Percentiles rank a stretch among this genome's conserved stretches.
phyloP scores from a whole-genome alignment of 2,888 invertebrate genomes.

The Melanostoma scalare region DNA sequence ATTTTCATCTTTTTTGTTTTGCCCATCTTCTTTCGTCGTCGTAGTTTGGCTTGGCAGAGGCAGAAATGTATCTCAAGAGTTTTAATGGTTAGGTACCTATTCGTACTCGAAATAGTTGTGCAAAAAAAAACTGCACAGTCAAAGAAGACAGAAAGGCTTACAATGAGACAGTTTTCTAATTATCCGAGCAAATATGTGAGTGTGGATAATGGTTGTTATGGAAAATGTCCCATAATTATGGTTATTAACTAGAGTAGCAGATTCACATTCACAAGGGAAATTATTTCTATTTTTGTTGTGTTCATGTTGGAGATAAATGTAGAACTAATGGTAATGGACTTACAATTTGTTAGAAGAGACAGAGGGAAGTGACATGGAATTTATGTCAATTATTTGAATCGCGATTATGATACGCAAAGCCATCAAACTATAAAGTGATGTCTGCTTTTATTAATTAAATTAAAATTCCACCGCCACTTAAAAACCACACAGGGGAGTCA shows the following conservation, averaged over 20 bases:
- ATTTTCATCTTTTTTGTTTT: slow-evolving; percentile 25
- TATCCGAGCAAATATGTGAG: slow-evolving; percentile 45
- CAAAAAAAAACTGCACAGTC: slow-evolving; percentile 20
- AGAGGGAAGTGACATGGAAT: slow-evolving; percentile 12
- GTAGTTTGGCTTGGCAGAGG: slow-evolving; percentile 8
- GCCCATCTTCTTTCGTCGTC: slow-evolving; percentile 31
- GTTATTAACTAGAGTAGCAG: slow-evolving; percentile 46
- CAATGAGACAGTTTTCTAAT: slow-evolving; percentile 70
- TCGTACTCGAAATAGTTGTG: slow-evolving; percentile 36
- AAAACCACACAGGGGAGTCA: no score
- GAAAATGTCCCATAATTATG: slow-evolving; percentile 67
- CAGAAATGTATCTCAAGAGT: slow-evolving; percentile 35
- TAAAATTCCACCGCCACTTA: no score
- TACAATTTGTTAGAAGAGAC: slow-evolving; percentile 35
- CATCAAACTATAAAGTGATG: no score
- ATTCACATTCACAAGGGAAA: slow-evolving; percentile 21
- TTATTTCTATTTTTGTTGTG: slow-evolving; percentile 3
- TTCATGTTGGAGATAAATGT: slow-evolving; percentile 26
- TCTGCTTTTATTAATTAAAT: no score
- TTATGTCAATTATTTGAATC: slow-evolving; percentile 18
- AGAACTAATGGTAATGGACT: slow-evolving; percentile 47
- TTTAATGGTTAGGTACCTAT: slow-evolving; percentile 43
- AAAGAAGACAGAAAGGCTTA: slow-evolving; percentile 9
- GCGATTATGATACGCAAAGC: slow-evolving; percentile 1
- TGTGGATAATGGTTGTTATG: slow-evolving; percentile 42